A percentile compares a stretch with the other conserved stretches of the same genome.
Evolutionary conservation across 2,888 invertebrate genomes (phyloP).

Genomic region (Pelosia muscerda): DNA sequence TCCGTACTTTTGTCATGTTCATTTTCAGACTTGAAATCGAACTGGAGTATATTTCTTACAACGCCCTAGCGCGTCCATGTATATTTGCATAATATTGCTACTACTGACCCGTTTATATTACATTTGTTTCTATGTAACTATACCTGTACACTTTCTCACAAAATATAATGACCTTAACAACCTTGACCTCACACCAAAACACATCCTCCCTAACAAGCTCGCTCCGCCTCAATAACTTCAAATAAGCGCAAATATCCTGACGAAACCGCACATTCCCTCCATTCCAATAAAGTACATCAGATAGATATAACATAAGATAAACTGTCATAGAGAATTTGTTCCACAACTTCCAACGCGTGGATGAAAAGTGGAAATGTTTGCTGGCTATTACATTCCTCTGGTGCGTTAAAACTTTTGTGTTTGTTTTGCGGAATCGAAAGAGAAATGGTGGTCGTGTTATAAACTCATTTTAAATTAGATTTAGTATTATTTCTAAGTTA

Average conservation of each 20-base stretch:
- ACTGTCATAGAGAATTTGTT: slow-evolving; percentile 51
- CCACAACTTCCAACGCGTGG: slow-evolving; percentile 29
- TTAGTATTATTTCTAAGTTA: neutral
- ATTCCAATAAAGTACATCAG: slow-evolving; percentile 39
- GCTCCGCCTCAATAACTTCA: slow-evolving; percentile 27
- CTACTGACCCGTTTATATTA: too few species aligned
- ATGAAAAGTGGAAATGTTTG: slow-evolving; percentile 28
- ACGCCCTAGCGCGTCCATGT: too few species aligned
- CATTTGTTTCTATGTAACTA: neutral
- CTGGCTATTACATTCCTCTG: slow-evolving; percentile 1
- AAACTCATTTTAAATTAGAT: neutral
- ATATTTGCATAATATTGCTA: too few species aligned
- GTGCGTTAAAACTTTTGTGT: slow-evolving; percentile 4
- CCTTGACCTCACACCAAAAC: slow-evolving; percentile 20
- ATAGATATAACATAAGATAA: slow-evolving; percentile 35
- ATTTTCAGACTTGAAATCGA: too few species aligned
- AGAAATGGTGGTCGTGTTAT: neutral
- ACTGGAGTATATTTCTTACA: too few species aligned
- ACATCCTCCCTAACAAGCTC: slow-evolving; percentile 19
- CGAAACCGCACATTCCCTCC: slow-evolving; percentile 30
- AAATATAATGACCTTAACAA: slow-evolving; percentile 1
- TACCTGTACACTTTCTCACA: neutral
- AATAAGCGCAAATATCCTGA: slow-evolving; percentile 31
- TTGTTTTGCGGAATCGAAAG: slow-evolving; percentile 9
- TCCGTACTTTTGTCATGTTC: too few species aligned